phyloP scores from a whole-genome alignment of 2,113 vertebrate genomes.

The Hydrochoerus hydrochaeris region DNA sequence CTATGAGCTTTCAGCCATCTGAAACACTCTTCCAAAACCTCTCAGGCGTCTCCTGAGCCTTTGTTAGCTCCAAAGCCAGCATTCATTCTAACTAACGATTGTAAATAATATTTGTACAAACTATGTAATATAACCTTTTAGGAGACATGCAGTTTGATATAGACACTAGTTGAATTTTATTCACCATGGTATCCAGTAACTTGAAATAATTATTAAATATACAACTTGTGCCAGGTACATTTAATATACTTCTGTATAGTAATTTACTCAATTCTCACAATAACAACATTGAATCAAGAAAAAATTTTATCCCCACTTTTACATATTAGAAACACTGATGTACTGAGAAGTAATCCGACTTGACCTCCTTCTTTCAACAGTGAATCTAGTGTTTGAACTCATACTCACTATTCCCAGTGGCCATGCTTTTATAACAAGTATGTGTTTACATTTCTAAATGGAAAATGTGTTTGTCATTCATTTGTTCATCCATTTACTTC shows the following conservation, averaged over 20 bases:
- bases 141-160: neutral
- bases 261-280: neutral
- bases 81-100: neutral
- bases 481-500: neutral
- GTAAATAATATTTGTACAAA: neutral
- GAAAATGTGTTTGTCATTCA: neutral
- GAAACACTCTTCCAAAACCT: no score
- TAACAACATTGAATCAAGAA: neutral
- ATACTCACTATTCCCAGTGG: accelerated
- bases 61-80: accelerated
- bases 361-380: neutral
- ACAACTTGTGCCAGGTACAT: accelerated
- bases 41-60: neutral
- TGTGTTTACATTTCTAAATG: neutral
- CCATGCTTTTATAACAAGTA: neutral
- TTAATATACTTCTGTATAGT: neutral
- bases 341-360: neutral
- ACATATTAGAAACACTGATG: accelerated
- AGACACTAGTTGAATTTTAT: neutral
- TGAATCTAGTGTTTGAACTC: neutral
- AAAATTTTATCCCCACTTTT: neutral
- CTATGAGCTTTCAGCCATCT: accelerated
- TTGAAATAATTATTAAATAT: neutral
- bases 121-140: neutral
- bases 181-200: neutral